A percentile compares a stretch with the other conserved stretches of the same genome.
These are phyloP conservation scores for Drosophila mulleri DNA, from an alignment of 2,888 invertebrate species.

Conservation along the genomic window DNA sequence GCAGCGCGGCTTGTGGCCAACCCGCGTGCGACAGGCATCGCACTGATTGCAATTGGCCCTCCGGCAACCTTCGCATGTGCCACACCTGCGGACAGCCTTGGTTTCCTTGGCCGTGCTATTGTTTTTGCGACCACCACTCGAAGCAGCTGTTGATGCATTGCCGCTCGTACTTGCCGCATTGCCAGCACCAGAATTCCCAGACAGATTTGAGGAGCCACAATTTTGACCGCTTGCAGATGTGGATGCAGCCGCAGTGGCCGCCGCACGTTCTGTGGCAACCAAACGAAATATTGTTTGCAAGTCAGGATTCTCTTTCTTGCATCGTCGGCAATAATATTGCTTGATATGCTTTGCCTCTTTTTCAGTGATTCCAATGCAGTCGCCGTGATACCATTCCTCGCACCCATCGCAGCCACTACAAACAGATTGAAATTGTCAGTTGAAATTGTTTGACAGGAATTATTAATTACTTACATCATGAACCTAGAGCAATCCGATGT, in stretches of 20 bases:
- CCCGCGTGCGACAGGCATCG: conserved; percentile 82
- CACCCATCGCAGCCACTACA: conserved; percentile 96
- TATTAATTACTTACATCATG: conserved; percentile 92
- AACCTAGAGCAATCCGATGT: conserved; percentile 97
- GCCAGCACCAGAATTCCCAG: conserved; percentile 1
- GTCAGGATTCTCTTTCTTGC: conserved; percentile 92
- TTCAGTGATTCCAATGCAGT: conserved; percentile 97
- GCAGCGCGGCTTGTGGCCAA: conserved; percentile 86
- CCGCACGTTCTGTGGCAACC: conserved; percentile 78
- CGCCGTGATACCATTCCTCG: conserved; percentile 99
- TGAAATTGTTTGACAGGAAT: neutral
- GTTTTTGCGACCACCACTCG: conserved; percentile 30
- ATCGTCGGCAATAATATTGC: conserved; percentile 95
- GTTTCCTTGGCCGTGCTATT: conserved; percentile 40
- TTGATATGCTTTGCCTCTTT: conserved; percentile 96
- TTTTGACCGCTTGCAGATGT: conserved; percentile 10
- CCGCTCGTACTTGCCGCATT: neutral
- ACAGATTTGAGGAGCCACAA: neutral
- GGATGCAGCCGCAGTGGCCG: conserved; percentile 40
- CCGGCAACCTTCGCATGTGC: conserved; percentile 90
- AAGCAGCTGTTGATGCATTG: neutral
- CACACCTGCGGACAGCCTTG: conserved; percentile 86
- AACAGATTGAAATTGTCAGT: neutral
- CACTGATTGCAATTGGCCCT: conserved; percentile 84
- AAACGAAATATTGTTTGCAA: conserved; percentile 87